Conservation (phyloP, 2,113 vertebrate genomes). For the Bos indicus region DNA sequence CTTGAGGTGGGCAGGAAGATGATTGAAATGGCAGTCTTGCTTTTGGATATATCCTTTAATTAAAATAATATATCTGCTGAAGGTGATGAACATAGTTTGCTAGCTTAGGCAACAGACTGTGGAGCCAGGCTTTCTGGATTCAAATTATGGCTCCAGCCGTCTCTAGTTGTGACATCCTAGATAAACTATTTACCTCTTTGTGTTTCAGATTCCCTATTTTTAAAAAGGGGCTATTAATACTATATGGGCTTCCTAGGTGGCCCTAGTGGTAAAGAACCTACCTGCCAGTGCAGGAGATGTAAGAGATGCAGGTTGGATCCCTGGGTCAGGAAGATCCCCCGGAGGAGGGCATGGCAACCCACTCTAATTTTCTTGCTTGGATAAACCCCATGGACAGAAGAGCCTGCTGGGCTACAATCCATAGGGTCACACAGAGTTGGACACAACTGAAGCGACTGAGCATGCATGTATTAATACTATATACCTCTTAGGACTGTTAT, state of each 20-base stretch:
- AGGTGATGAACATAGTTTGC: not conserved
- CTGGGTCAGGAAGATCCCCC: not conserved
- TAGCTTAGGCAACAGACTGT: not conserved
- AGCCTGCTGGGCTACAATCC: not conserved
- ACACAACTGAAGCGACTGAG: not conserved
- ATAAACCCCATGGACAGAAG: not conserved
- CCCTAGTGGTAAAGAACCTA: not conserved
- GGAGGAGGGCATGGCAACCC: not conserved
- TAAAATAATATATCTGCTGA: not conserved
- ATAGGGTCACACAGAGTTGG: not conserved
- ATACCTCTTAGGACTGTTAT: not conserved
- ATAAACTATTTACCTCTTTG: not conserved
- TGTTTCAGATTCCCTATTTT: not conserved
- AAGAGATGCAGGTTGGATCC: not conserved
- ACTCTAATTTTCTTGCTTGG: no score
- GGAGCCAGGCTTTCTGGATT: not conserved
- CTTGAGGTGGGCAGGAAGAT: not conserved
- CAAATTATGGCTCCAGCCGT: not conserved
- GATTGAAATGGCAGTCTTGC: not conserved
- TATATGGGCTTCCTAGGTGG: not conserved
- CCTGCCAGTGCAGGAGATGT: not conserved
- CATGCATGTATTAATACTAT: not conserved
- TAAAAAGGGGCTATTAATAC: not conserved
- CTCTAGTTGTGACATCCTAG: not conserved
- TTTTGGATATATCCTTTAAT: not conserved